Percentiles rank a stretch among this genome's conserved stretches.
phyloP scores from a whole-genome alignment of 2,888 invertebrate genomes.

The Euspilapteryx auroguttella region DNA sequence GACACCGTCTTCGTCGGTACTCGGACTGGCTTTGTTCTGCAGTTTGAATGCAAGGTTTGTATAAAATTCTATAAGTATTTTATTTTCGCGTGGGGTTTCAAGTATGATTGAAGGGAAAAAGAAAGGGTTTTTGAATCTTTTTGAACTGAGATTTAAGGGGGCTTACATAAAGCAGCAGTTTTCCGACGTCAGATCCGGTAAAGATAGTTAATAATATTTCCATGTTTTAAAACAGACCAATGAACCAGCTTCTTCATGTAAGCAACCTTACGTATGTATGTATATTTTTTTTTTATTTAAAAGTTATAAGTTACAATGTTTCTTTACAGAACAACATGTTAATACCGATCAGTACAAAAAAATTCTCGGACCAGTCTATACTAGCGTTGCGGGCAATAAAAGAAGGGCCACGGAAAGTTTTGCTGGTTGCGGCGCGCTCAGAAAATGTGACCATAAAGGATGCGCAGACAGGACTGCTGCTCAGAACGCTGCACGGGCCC shows the following conservation, averaged over 20 bases:
- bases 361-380: slow-evolving; percentile 67
- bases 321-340: slow-evolving; percentile 56
- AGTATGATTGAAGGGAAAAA: no score
- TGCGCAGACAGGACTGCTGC: slow-evolving; percentile 68
- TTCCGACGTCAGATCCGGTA: no score
- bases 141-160: no score
- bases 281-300: no score
- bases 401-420: slow-evolving; percentile 71
- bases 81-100: no score
- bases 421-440: slow-evolving; percentile 70
- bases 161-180: no score
- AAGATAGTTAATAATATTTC: no score
- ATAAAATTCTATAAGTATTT: slow-evolving; percentile 6
- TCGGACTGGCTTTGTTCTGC: slow-evolving; percentile 69
- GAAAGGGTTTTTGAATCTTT: no score
- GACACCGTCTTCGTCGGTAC: slow-evolving; percentile 73
- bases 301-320: no score
- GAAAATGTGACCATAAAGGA: slow-evolving; percentile 72
- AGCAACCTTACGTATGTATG: no score
- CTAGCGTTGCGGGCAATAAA: slow-evolving; percentile 71
- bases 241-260: no score
- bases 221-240: no score
- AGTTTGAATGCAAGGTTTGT: slow-evolving; percentile 68
- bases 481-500: slow-evolving; percentile 64
- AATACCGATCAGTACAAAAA: slow-evolving; percentile 52